These are phyloP conservation scores for Tribolium castaneum DNA, from an alignment of 1,140 invertebrate genomes.

Conservation along the genomic window DNA sequence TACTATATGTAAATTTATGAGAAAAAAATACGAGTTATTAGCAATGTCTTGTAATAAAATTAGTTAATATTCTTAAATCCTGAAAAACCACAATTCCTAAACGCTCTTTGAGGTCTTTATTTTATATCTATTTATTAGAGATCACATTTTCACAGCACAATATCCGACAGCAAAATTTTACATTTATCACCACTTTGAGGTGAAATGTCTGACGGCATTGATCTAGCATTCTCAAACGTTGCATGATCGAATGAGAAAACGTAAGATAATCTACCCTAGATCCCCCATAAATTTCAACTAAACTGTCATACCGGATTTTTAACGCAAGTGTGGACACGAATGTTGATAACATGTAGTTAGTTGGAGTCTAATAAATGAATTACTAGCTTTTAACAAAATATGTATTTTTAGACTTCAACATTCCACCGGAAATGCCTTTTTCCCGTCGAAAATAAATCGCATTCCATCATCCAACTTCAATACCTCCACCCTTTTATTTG, in stretches of 20 bases:
- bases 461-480: background rate
- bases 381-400: background rate
- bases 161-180: no score
- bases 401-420: background rate
- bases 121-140: no score
- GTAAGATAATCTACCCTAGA: background rate
- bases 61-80: no score
- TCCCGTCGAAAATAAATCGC: no score
- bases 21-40: no score
- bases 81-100: no score
- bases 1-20: no score
- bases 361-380: background rate
- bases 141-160: no score
- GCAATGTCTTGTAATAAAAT: no score
- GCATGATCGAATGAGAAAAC: conserved; percentile 9
- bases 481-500: background rate
- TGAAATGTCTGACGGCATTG: background rate
- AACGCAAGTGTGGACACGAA: conserved; percentile 3
- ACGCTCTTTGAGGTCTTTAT: no score
- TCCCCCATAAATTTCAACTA: conserved; percentile 7
- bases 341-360: background rate
- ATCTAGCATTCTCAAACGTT: background rate
- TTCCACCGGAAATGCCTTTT: background rate
- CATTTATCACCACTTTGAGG: no score
- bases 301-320: conserved; percentile 15